Evolutionary conservation across 2,797 vertebrate species (phyloP), one percentile per base, ranked within the genome.

Genomic region (Sphenodon punctatus): DNA sequence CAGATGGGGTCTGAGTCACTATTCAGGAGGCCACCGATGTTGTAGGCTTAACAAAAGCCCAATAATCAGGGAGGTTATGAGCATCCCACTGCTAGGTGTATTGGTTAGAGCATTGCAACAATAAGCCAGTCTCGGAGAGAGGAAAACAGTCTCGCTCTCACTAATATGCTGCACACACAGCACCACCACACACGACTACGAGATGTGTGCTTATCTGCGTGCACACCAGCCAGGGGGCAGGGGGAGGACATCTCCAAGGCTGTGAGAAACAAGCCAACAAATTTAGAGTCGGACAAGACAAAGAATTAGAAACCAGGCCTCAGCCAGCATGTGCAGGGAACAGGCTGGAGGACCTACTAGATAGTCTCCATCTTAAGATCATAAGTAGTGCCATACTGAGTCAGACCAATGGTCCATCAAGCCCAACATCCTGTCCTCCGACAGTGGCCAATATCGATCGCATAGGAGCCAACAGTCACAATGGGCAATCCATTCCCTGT

Each of bases 141-240:
- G 67, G 64, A 75, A 85, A 83, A 70, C 67, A 65, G 84, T 82
- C 39, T 64, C 65, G 30, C 42, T 1, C 0, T 38, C 30, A 5
- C 49, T 32, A 83, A 85, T 12, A 30, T 3, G 43, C 12, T 1
- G 15, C 3, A 1, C 2, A 1, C 48, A 32, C 63, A 55, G 43
- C 73, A 41, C 46, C 7, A 32, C 25, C 45, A 6, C 27, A 43
- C 10, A 13, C 10, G 30, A 19, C 34, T 1, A 0, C 59, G 71
- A 3, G 1, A 4, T 0, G n/a, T 27, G 19, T 0, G 2, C 45
- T 58, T 65, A 13, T 53, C 49, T 0, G 2, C 19, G 0, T 1
- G 13, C 38, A 64, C 61, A 64, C 61, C 48, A 38, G 56, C 19
- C 19, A 46, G 16, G 55, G 5, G 6, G 19, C 23, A 2, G 19